Evolutionary conservation across 2,797 vertebrate genomes (phyloP).

Genomic region (Diceros bicornis): DNA sequence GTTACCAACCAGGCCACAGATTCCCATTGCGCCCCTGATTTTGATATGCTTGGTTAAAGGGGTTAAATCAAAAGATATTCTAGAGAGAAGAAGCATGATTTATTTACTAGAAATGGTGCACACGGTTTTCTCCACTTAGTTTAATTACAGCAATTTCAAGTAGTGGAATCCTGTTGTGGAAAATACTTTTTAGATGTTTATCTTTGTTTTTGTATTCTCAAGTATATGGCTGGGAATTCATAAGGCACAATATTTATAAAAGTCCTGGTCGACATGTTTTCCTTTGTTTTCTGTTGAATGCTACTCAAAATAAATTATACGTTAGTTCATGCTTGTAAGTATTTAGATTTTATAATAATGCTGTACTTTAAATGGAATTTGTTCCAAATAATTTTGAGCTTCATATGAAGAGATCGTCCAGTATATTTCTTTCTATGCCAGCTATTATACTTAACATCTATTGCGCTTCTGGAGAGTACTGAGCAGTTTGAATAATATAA

Average conservation of each 20-base stretch:
- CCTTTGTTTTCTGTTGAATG: neutral
- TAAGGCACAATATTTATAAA: neutral
- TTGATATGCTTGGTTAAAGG: neutral
- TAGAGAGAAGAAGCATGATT: neutral
- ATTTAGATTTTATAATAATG: slow-evolving; percentile 5
- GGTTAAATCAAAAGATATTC: neutral
- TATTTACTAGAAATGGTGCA: neutral
- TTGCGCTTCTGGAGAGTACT: neutral
- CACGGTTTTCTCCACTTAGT: neutral
- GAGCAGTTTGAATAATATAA: neutral
- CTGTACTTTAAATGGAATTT: neutral
- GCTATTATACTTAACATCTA: neutral
- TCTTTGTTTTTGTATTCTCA: neutral
- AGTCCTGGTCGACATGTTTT: neutral
- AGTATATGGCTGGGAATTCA: neutral
- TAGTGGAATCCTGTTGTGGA: neutral
- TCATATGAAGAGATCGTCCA: neutral
- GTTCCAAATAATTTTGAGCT: neutral
- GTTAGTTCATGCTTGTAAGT: neutral
- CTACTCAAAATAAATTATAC: neutral
- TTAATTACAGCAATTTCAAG: neutral
- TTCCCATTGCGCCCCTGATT: neutral
- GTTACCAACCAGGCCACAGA: neutral
- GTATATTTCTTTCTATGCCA: neutral
- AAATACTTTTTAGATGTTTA: neutral